Evolutionary conservation across 2,797 vertebrate genomes (phyloP), one percentile per base, ranked within the genome.

Genomic region (Astyanax mexicanus): DNA sequence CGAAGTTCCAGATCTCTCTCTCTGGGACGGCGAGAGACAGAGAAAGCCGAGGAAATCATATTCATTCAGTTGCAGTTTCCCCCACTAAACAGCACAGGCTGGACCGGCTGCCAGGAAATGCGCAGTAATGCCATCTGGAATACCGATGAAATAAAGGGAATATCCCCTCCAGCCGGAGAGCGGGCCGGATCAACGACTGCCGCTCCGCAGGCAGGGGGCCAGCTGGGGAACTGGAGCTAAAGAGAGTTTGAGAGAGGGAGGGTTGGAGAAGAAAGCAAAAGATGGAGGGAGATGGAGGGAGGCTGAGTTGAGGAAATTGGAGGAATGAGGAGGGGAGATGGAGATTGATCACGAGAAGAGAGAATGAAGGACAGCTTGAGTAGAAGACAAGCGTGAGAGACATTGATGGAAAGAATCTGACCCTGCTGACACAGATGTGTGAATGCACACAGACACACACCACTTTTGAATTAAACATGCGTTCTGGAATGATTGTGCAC

Each of bases 71-170:
- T 44, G 60, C 73, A 37, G 57, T 21, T 58, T 19, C 25, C 44
- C 70, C 70, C 72, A 15, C 62, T 57, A 40, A 66, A 77, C 60
- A 35, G 44, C 67, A 69, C 13, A 11, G 19, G 15, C 45, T 44
- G 55, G 58, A 78, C n/a, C 45, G 13, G 69, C 70, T 85, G 84
- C 77, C 84, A 84, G 85, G 84, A 81, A 86, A 83, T 68, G 72
- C 73, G 71, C 74, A 74, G 80, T 77, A 79, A 80, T 79, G 65
- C 75, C 81, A 77, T 87, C 84, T 87, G 83, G 80, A 84, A 86
- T 86, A 78, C 69, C 72, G 67, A 78, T 82, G 83, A 77, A 83
- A 78, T 78, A 77, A 77, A 64, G 66, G 78, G 81, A 81, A 80
- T 80, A 79, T 83, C 76, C 81, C 78, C 75, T 81, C 64, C 69